These are phyloP conservation scores for Amblyjoppa proteus DNA, from an alignment of 2,888 invertebrate genomes.

Conservation along the genomic window DNA sequence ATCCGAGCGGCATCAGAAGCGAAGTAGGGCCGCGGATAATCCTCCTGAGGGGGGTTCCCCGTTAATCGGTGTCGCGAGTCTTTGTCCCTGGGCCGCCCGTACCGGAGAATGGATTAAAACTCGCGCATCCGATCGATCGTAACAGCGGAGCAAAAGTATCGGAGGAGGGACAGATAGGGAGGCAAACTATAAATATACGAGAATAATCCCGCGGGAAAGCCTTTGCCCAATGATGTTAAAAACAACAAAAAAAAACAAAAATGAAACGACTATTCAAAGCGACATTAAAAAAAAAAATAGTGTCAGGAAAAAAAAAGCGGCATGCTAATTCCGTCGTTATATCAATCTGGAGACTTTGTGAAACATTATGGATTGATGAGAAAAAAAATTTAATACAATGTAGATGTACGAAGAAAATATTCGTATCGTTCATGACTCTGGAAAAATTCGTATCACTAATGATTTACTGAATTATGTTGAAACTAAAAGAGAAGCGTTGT, in stretches of 20 bases:
- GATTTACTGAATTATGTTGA: too few relatives aligned
- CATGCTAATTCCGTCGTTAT: neutral
- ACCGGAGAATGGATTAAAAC: slow-evolving; percentile 59
- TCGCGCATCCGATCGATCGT: slow-evolving; percentile 57
- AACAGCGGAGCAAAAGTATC: slow-evolving; percentile 16
- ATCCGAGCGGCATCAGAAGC: slow-evolving; percentile 31
- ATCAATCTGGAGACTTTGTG: too few relatives aligned
- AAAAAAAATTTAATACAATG: neutral
- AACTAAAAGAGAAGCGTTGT: too few relatives aligned
- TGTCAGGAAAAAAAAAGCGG: neutral
- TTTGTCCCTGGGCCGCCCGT: slow-evolving; percentile 31
- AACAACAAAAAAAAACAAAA: neutral
- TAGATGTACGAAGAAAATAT: neutral
- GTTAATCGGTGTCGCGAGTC: slow-evolving; percentile 64
- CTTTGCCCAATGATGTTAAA: neutral
- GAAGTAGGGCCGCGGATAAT: slow-evolving; percentile 53
- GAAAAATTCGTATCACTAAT: too few relatives aligned
- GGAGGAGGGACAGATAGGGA: slow-evolving; percentile 7
- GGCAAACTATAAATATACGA: neutral
- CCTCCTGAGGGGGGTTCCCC: slow-evolving; percentile 33
- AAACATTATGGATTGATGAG: neutral
- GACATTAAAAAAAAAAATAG: neutral
- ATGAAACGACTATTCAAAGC: neutral
- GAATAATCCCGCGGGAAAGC: neutral
- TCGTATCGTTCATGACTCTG: neutral